These are phyloP conservation scores for Enteromius paludinosus DNA, from an alignment of 2,797 vertebrate species.

Conservation along the genomic window DNA sequence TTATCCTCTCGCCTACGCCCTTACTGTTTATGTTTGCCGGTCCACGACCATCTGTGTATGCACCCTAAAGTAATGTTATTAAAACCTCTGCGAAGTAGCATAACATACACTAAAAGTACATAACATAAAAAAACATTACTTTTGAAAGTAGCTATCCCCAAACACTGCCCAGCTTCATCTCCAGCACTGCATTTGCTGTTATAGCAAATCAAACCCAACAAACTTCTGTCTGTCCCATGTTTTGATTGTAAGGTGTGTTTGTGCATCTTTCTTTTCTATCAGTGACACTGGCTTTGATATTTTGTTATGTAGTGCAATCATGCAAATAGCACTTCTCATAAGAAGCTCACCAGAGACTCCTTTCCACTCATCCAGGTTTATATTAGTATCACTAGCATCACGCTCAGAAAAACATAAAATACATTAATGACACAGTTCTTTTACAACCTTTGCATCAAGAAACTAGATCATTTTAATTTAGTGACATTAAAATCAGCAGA, in stretches of 20 bases:
- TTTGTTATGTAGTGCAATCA: background rate
- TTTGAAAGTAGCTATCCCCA: background rate
- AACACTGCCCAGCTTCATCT: background rate
- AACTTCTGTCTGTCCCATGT: background rate
- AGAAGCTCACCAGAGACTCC: background rate
- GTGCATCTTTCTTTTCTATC: background rate
- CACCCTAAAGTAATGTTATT: too few relatives aligned
- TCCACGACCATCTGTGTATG: too few relatives aligned
- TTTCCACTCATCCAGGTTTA: background rate
- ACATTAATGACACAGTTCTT: background rate
- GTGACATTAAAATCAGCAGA: background rate
- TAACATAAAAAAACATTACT: background rate
- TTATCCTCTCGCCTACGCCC: too few relatives aligned
- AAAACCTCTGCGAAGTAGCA: too few relatives aligned
- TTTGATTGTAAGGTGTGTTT: background rate
- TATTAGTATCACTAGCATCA: background rate
- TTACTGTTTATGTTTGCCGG: too few relatives aligned
- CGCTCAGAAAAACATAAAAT: background rate
- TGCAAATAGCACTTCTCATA: background rate
- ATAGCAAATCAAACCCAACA: background rate
- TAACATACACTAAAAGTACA: background rate
- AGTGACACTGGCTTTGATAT: background rate
- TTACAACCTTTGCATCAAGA: background rate
- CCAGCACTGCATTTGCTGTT: background rate
- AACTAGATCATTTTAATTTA: background rate